These are phyloP conservation scores for Idaea dimidiata DNA, from an alignment of 2,888 invertebrate genomes.

Conservation along the genomic window DNA sequence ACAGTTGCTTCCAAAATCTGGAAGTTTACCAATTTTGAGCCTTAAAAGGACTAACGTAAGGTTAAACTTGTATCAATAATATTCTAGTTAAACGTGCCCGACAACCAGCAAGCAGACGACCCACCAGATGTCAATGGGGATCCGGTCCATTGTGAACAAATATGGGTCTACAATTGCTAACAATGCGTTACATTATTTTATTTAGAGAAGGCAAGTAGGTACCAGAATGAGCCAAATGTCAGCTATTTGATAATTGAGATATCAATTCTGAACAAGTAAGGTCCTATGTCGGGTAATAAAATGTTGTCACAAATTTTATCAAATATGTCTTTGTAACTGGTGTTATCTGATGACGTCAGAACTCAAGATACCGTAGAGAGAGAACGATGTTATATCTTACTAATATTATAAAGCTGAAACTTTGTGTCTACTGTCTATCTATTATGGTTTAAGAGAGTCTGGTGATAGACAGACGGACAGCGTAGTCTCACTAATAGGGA, in stretches of 20 bases:
- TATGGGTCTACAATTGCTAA: conserved; percentile 69
- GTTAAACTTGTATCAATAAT: conserved; percentile 3
- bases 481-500: too few species aligned
- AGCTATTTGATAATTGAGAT: conserved; percentile 69
- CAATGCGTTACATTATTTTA: conserved; percentile 70
- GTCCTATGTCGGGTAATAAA: conserved; percentile 38
- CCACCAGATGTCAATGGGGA: conserved; percentile 68
- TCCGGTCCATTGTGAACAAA: conserved; percentile 72
- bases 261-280: conserved; percentile 46
- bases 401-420: too few species aligned
- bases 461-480: too few species aligned
- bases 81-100: conserved; percentile 9
- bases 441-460: too few species aligned
- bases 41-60: background rate
- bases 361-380: background rate
- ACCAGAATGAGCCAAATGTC: conserved; percentile 66
- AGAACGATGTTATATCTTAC: too few species aligned
- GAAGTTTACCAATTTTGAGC: background rate
- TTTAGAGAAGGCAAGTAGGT: conserved; percentile 58
- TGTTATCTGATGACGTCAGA: conserved; percentile 5
- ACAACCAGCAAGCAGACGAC: conserved; percentile 33
- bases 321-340: conserved; percentile 6
- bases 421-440: too few species aligned
- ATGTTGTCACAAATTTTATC: conserved; percentile 33
- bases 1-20: conserved; percentile 6